Conservation (phyloP, 2,113 vertebrate genomes). For the Bufo bufo region DNA sequence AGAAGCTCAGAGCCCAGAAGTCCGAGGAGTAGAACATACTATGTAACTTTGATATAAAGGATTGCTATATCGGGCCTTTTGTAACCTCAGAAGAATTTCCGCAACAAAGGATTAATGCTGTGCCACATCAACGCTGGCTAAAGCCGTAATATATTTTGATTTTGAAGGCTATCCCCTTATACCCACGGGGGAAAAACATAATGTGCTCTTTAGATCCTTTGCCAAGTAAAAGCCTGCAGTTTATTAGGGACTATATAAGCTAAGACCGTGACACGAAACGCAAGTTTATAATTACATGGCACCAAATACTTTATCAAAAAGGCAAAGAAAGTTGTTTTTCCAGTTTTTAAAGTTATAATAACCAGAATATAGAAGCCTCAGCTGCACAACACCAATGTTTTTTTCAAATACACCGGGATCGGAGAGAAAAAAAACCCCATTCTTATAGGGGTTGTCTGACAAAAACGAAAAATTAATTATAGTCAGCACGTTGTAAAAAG, state of each 20-base stretch:
- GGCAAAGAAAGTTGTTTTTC: background rate
- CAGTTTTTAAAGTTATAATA: background rate
- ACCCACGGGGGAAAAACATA: slow-evolving; percentile 27
- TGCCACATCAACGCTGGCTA: slow-evolving; percentile 21
- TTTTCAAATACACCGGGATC: background rate
- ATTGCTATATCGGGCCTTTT: background rate
- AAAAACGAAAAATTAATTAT: too few species aligned
- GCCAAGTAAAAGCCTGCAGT: slow-evolving; percentile 45
- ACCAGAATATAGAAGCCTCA: background rate
- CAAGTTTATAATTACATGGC: slow-evolving; percentile 31
- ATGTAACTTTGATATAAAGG: background rate
- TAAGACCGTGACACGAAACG: slow-evolving; percentile 36
- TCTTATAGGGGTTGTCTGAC: too few species aligned
- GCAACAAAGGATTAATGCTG: background rate
- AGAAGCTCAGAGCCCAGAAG: background rate
- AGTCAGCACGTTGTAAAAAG: too few species aligned
- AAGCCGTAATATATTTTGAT: slow-evolving; percentile 25
- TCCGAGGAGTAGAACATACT: background rate
- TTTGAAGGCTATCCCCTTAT: slow-evolving; percentile 16
- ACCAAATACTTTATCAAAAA: slow-evolving; percentile 14
- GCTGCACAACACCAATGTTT: background rate
- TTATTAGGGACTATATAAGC: slow-evolving; percentile 35
- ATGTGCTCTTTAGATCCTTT: slow-evolving; percentile 43
- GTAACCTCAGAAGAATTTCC: slow-evolving; percentile 45
- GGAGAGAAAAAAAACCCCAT: background rate